Evolutionary conservation across 2,888 invertebrate genomes (phyloP).

Genomic region (Cheilosia vernalis): DNA sequence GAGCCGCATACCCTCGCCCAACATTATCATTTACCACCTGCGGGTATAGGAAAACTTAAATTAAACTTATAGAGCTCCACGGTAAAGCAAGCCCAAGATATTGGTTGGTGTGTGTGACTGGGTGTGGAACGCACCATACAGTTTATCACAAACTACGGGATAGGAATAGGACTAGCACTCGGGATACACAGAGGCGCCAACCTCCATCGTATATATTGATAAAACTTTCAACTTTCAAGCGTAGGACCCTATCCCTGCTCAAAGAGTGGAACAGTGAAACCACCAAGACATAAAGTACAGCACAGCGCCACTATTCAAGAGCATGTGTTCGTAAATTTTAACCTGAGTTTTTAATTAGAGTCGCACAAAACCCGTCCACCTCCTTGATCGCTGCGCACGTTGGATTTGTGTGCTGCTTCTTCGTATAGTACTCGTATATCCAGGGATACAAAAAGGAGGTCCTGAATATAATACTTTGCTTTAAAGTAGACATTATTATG

Average conservation of each 20-base stretch:
- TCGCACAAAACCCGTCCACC: slow-evolving; percentile 57
- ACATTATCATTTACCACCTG: slow-evolving; percentile 67
- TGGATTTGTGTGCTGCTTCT: not conserved
- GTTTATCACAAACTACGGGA: slow-evolving; percentile 28
- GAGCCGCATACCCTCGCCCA: slow-evolving; percentile 12
- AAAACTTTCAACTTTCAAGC: slow-evolving; percentile 70
- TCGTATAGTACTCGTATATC: not conserved
- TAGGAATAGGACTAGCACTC: slow-evolving; percentile 10
- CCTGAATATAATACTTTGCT: slow-evolving; percentile 56
- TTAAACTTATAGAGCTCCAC: slow-evolving; percentile 41
- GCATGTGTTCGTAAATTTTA: slow-evolving; percentile 71
- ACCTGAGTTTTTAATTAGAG: slow-evolving; percentile 74
- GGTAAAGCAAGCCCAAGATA: slow-evolving; percentile 48
- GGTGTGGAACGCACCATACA: slow-evolving; percentile 41
- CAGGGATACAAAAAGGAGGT: slow-evolving; percentile 27
- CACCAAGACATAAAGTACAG: slow-evolving; percentile 12
- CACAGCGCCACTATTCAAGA: slow-evolving; percentile 9
- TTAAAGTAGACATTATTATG: slow-evolving; percentile 72
- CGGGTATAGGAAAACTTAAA: slow-evolving; percentile 64
- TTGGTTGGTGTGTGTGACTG: not conserved
- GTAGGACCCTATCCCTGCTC: slow-evolving; percentile 43
- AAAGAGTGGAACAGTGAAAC: slow-evolving; percentile 5
- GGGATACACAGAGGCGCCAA: slow-evolving; percentile 19
- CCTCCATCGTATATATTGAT: slow-evolving; percentile 55
- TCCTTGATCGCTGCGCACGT: slow-evolving; percentile 49